Base-by-base conservation (phyloP, 2,113 vertebrate genomes). In the Aix galericulata region DNA sequence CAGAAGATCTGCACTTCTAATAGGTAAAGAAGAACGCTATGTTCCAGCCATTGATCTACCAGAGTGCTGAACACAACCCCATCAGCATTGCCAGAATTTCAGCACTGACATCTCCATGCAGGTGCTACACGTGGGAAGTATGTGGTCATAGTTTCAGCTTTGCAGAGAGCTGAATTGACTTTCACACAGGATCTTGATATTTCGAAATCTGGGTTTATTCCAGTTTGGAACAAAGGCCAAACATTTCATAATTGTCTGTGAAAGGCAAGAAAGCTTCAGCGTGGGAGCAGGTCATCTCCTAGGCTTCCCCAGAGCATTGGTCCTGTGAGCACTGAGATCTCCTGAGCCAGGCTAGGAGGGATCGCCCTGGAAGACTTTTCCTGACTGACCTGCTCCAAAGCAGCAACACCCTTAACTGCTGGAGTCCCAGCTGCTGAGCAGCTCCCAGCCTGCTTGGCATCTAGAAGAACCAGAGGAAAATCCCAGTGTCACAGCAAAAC, bases 91-190 rank as follows among this genome's bases (percentile, higher is more conserved):
- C 22, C 75, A 77, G n/a, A 21, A 58, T 69, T 80, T 88, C 55
- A 58, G 46, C 36, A 46, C 40, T 82, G 80, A 55, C 27, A 42
- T 74, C 50, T 81, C 92, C 38, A 31, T 58, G 63, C 72, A 88
- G 90, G 79, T 91, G 79, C n/a, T 88, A 36, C 27, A 86, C 4
- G 38, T 88, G 82, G 46, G 72, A 90, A 93, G 55, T 77, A 67
- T 81, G 92, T 34, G 27, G 36, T 88, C 94, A 88, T 48, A 92
- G 72, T 86, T 94, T 93, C 92, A 90, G 79, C 82, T 90, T 81
- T 83, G 40, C 59, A 67, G 50, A 80, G 63, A 86, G 38, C 44
- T 73, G 36, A 82, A 73, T 25, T 77, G 75, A 71, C 88, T 96
- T 92, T 86, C 92, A 81, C 1, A 2, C 29, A 93, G 38, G 59